Evolutionary conservation across 92 coral and sea anemone species (phyloP).

Genomic region (Actinernus sp.): DNA sequence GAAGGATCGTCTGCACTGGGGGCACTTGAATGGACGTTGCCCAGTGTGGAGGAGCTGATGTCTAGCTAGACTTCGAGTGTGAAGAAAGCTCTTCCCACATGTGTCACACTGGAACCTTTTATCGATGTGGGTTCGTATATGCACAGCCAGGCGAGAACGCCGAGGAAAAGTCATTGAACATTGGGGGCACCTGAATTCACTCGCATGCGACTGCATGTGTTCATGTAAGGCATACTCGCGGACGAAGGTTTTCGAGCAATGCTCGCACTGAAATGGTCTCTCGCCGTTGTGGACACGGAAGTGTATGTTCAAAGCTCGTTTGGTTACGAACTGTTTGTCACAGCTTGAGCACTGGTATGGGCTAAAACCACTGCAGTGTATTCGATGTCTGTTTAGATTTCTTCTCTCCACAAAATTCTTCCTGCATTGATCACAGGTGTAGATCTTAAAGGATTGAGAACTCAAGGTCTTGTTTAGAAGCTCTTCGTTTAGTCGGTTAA

Average conservation of each 20-base stretch:
- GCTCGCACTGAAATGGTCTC: conserved; percentile 29
- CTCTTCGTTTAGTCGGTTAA: neutral
- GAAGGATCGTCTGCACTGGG: neutral
- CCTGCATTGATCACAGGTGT: conserved; percentile 27
- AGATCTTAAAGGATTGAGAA: neutral
- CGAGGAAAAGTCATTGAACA: conserved; percentile 54
- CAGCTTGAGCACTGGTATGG: conserved; percentile 40
- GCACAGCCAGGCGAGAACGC: conserved; percentile 43
- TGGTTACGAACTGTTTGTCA: conserved; percentile 34
- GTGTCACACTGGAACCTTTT: conserved; percentile 42
- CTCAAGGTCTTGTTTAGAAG: neutral
- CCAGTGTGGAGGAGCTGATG: neutral
- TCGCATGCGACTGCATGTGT: conserved; percentile 43
- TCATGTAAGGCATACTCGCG: conserved; percentile 39
- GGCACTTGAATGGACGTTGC: neutral
- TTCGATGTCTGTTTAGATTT: conserved; percentile 30
- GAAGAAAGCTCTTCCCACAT: conserved; percentile 38
- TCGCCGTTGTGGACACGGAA: conserved; percentile 49
- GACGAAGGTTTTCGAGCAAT: conserved; percentile 35
- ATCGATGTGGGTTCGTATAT: conserved; percentile 50
- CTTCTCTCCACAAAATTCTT: conserved; percentile 16
- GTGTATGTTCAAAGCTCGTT: conserved; percentile 30
- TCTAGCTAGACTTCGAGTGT: conserved; percentile 28
- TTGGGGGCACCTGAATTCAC: conserved; percentile 39
- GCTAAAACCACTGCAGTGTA: conserved; percentile 20